Evolutionary conservation across 2,113 vertebrate genomes (phyloP).

Genomic region (Hemiprocne comata): DNA sequence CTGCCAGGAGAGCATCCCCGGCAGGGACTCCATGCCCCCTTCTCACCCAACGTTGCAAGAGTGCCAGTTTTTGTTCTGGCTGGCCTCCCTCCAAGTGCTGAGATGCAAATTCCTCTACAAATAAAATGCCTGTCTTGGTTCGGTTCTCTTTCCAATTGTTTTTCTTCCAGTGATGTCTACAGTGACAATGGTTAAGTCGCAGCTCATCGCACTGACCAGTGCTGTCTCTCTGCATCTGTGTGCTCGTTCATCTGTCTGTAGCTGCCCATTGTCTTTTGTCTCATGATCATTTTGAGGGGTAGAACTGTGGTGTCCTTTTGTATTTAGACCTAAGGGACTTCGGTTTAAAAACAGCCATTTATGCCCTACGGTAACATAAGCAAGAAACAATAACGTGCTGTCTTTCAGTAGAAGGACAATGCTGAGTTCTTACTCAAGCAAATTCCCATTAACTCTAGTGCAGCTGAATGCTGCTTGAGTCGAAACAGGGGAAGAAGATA

Average conservation of each 20-base stretch:
- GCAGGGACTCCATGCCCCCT: fast-evolving
- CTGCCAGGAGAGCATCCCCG: neutral
- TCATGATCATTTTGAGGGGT: neutral
- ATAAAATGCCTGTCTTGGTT: constrained; percentile 2
- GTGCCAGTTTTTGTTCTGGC: constrained; percentile 10
- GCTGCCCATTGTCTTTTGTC: constrained; percentile 17
- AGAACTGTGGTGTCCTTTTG: constrained; percentile 22
- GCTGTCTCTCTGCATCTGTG: neutral
- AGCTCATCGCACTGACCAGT: neutral
- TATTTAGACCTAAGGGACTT: neutral
- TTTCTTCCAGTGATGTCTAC: neutral
- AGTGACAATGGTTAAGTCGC: neutral
- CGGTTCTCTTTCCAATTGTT: neutral
- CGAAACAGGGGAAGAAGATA: neutral
- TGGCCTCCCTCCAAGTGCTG: constrained; percentile 33
- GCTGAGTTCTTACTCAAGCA: neutral
- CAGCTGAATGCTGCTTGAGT: neutral
- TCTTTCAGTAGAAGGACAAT: neutral
- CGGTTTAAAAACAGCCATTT: neutral
- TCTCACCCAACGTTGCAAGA: neutral
- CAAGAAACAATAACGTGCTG: neutral
- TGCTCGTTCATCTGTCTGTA: neutral
- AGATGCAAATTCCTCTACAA: constrained; percentile 23
- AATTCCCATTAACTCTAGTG: neutral
- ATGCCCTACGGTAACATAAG: neutral